phyloP scores from a whole-genome alignment of 1,140 invertebrate species.

The Monomorium pharaonis region DNA sequence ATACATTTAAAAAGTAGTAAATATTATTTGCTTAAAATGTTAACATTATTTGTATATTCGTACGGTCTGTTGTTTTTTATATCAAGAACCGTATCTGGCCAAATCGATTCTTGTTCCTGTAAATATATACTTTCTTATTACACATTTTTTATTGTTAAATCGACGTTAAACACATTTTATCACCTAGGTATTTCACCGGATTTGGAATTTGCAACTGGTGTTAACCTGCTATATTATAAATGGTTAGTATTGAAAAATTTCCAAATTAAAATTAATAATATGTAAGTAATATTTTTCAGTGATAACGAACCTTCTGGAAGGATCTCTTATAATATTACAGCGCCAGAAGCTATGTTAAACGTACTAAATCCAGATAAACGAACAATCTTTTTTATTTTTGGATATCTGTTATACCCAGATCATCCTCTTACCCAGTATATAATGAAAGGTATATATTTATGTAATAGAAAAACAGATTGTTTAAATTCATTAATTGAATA shows the following conservation, averaged over 20 bases:
- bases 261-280: background rate
- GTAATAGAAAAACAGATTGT: background rate
- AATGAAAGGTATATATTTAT: background rate
- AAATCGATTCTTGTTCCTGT: background rate
- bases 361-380: background rate
- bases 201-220: background rate
- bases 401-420: slow-evolving; percentile 3
- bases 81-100: too few species aligned
- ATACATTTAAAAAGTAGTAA: too few species aligned
- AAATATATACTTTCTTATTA: background rate
- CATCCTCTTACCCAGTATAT: background rate
- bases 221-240: slow-evolving; percentile 11
- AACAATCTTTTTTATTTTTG: slow-evolving; percentile 44
- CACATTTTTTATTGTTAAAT: background rate
- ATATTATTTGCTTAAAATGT: background rate
- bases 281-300: background rate
- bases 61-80: background rate
- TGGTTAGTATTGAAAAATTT: background rate
- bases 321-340: background rate
- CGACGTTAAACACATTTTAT: background rate
- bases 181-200: background rate
- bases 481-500: too few species aligned
- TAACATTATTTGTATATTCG: background rate
- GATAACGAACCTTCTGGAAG: background rate
- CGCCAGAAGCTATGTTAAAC: background rate